Evolutionary conservation across 1,140 invertebrate genomes (phyloP).

Genomic region (Cydia amplana): DNA sequence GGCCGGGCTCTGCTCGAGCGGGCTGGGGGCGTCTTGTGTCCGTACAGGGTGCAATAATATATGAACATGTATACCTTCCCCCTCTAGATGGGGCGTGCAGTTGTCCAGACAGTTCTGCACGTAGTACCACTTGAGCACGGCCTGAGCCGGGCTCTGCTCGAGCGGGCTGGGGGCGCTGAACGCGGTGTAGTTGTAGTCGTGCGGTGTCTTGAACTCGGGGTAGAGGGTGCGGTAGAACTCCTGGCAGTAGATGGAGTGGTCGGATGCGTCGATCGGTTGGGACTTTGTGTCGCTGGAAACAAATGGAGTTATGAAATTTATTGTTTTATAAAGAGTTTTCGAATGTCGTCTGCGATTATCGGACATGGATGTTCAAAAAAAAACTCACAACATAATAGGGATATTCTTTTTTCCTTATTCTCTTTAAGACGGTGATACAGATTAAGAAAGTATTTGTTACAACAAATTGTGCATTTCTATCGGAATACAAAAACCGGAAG

Average conservation of each 20-base stretch:
- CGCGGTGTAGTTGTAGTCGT: slow-evolving; percentile 53
- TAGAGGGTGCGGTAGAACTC: slow-evolving; percentile 66
- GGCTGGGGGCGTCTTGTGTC: slow-evolving; percentile 37
- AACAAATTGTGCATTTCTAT: too few species aligned
- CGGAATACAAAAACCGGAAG: too few species aligned
- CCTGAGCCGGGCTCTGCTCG: slow-evolving; percentile 34
- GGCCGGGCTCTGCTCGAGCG: slow-evolving; percentile 29
- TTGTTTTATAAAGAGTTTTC: too few species aligned
- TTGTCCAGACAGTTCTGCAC: slow-evolving; percentile 51
- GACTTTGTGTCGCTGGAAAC: slow-evolving; percentile 37
- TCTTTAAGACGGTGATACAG: too few species aligned
- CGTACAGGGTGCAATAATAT: too few species aligned
- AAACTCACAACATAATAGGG: too few species aligned
- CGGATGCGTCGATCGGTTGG: slow-evolving; percentile 11
- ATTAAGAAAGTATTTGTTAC: too few species aligned
- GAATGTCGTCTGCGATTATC: too few species aligned
- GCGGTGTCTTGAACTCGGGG: slow-evolving; percentile 41
- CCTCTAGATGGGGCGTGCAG: slow-evolving; percentile 42
- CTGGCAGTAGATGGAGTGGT: slow-evolving; percentile 51
- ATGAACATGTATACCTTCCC: slow-evolving; percentile 46
- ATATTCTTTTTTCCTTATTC: too few species aligned
- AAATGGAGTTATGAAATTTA: too few species aligned
- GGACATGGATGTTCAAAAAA: too few species aligned
- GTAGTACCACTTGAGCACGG: slow-evolving; percentile 58
- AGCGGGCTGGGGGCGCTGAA: slow-evolving; percentile 50